phyloP scores from a whole-genome alignment of 2,113 vertebrate species.

The Triplophysa dalaica region DNA sequence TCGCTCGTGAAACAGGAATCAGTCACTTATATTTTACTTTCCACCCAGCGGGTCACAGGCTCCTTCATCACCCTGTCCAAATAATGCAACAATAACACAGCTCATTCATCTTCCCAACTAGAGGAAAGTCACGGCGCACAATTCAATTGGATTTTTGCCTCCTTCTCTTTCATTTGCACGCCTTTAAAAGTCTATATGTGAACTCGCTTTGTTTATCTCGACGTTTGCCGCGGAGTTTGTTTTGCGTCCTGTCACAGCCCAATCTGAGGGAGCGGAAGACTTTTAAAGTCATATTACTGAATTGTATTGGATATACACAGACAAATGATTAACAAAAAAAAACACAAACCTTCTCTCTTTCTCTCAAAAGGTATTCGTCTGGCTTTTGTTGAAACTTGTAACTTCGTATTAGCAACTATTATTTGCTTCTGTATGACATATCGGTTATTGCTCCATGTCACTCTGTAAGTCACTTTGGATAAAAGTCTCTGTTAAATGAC shows the following conservation, averaged over 20 bases:
- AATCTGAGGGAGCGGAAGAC: not conserved
- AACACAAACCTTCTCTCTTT: too few species aligned
- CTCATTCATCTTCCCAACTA: conserved; percentile 55
- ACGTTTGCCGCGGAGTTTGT: not conserved
- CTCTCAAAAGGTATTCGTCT: too few species aligned
- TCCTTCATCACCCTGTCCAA: conserved; percentile 55
- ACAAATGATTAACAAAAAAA: too few species aligned
- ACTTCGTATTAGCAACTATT: too few species aligned
- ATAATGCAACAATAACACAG: conserved; percentile 63
- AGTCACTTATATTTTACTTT: conserved; percentile 53
- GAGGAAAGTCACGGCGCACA: conserved; percentile 49
- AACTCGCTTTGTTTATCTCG: conserved; percentile 11
- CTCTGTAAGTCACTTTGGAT: too few species aligned
- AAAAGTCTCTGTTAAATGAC: too few species aligned
- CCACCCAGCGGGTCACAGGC: conserved; percentile 45
- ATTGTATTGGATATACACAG: not conserved
- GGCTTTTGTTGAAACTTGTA: too few species aligned
- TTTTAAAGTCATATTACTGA: not conserved
- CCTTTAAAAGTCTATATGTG: conserved; percentile 18
- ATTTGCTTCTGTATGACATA: too few species aligned
- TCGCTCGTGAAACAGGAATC: conserved; percentile 31
- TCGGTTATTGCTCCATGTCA: too few species aligned
- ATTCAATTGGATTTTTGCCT: conserved; percentile 51
- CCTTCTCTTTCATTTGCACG: conserved; percentile 48
- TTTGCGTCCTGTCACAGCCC: not conserved